Evolutionary conservation across 1,140 invertebrate species (phyloP), one percentile per base, ranked within the genome.

Genomic region (Zaprionus nigranus): DNA sequence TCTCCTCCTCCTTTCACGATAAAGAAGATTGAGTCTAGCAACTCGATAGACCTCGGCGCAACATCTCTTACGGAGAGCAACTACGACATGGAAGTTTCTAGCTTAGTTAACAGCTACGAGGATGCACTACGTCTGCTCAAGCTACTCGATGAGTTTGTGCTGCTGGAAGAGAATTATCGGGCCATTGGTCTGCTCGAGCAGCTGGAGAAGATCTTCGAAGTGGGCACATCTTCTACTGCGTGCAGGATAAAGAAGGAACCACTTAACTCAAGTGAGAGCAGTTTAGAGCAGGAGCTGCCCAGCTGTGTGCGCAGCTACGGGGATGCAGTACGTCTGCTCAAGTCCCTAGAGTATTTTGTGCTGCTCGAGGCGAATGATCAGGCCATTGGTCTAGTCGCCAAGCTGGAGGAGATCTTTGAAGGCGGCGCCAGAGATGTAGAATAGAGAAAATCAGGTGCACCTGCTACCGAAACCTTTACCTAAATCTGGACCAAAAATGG

Each of bases 141-240:
- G 40, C 91, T 91, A 4, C 43, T 92, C 1, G 91, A 92, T 30
- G 91, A 92, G 1, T 92, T 92, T 26, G 91, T 80, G 1, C 64
- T 92, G 30, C 63, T 92, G 12, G 77, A 92, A 53, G 91, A 92
- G 38, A 92, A 92, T 56, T 92, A 92, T 75, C 87, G 91, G 11
- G 91, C 81, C 28, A 92, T 92, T 24, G 90, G 91, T 1, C 56
- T 92, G 26, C 75, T 92, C 28, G 78, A 79, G 2, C 91, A 92
- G 59, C 67, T 92, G 43, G 91, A 92, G 46, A 82, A 87, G 43
- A 80, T 92, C 20, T 92, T 92, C 11, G 82, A 87, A 40, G 46
- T 15, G 4, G 38, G 38, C 15, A 15, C 15, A 15, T 2, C 15
- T 11, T n/a, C 4, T 3, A 12, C 24, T 4, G 15, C 26, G 3